These are phyloP conservation scores for Stramonita haemastoma DNA, from an alignment of 2,888 invertebrate species.

Conservation along the genomic window DNA sequence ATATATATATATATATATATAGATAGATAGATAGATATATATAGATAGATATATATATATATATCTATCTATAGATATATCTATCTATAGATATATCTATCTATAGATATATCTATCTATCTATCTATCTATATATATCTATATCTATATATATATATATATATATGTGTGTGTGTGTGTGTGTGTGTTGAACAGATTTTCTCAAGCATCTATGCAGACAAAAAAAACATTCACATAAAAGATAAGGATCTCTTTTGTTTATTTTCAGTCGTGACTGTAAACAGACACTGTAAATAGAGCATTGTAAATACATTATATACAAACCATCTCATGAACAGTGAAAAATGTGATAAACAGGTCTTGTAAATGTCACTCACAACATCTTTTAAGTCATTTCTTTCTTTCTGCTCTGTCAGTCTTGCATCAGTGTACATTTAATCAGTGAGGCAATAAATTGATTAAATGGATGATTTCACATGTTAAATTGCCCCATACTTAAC, in stretches of 20 bases:
- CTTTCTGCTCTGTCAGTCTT: neutral
- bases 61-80: too few relatives aligned
- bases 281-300: neutral
- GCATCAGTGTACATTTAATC: neutral
- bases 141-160: neutral
- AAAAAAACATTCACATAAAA: neutral
- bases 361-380: neutral
- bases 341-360: neutral
- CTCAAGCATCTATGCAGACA: too few relatives aligned
- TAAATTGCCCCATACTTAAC: neutral
- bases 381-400: neutral
- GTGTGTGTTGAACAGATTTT: neutral
- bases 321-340: neutral
- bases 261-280: neutral
- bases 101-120: too few relatives aligned
- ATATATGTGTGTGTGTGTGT: constrained; percentile 10
- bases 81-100: too few relatives aligned
- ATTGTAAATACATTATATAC: neutral
- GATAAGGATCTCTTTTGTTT: neutral
- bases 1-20: too few relatives aligned
- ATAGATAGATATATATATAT: too few relatives aligned
- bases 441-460: neutral
- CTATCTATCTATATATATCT: too few relatives aligned
- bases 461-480: neutral
- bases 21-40: too few relatives aligned